These are phyloP conservation scores for Daphoenositta chrysoptera DNA, from an alignment of 2,113 vertebrate species.

Conservation along the genomic window DNA sequence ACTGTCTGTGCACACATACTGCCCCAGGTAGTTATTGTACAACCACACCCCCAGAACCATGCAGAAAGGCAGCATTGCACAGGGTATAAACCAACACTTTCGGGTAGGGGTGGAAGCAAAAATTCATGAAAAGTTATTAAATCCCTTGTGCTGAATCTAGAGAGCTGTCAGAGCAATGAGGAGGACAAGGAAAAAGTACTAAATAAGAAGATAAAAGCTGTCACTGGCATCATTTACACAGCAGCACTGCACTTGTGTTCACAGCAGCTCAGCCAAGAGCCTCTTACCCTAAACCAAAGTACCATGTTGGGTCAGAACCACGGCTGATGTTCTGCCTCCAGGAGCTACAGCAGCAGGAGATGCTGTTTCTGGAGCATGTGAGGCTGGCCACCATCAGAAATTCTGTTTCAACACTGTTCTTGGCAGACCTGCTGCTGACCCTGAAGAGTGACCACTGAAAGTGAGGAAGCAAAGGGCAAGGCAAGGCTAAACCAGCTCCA, in stretches of 20 bases:
- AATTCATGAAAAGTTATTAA: background rate
- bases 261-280: background rate
- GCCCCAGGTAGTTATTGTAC: background rate
- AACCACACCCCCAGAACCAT: background rate
- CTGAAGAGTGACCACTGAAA: background rate
- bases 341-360: background rate
- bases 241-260: background rate
- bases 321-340: background rate
- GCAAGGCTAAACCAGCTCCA: background rate
- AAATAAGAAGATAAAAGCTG: background rate
- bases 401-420: background rate
- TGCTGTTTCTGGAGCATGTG: fast-evolving
- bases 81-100: background rate
- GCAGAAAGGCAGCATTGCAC: background rate
- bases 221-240: background rate
- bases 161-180: background rate
- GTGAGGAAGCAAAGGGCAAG: background rate
- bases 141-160: background rate
- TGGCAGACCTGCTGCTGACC: background rate
- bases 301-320: background rate
- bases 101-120: background rate
- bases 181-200: background rate
- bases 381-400: background rate
- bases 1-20: background rate
- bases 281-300: background rate